A percentile compares a stretch with the other conserved stretches of the same genome.
Conservation (phyloP, 2,113 vertebrate genomes). For the Caloenas nicobarica region DNA sequence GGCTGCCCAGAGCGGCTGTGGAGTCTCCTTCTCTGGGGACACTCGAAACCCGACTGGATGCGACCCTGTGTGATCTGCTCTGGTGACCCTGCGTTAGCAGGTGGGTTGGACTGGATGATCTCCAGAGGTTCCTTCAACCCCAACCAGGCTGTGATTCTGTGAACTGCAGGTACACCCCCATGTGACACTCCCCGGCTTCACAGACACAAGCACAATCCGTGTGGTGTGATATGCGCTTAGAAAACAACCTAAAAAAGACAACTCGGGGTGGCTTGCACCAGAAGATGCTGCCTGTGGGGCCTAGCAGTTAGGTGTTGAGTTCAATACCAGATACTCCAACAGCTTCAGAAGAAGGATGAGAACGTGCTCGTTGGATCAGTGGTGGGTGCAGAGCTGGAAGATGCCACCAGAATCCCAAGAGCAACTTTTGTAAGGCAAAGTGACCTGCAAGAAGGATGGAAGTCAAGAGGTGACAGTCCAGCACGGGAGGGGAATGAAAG, state of each 20-base stretch:
- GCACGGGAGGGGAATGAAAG: neutral
- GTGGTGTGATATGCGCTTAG: neutral
- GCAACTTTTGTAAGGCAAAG: neutral
- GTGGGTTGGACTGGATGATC: too few species aligned
- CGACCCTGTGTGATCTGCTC: too few species aligned
- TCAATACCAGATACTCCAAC: rapidly evolving
- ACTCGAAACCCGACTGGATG: too few species aligned
- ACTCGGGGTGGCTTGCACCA: rapidly evolving
- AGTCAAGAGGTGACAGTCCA: neutral
- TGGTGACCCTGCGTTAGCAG: too few species aligned
- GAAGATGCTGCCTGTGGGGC: rapidly evolving
- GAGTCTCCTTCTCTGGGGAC: too few species aligned
- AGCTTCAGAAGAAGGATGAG: neutral
- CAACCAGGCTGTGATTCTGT: too few species aligned
- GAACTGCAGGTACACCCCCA: neutral
- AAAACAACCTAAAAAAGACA: neutral
- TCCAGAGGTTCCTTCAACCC: too few species aligned
- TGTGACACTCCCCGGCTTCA: rapidly evolving
- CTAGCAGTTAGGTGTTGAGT: rapidly evolving
- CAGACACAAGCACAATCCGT: neutral
- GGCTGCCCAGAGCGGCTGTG: too few species aligned
- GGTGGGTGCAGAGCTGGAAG: neutral
- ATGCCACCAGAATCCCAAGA: neutral
- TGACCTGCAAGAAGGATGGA: neutral
- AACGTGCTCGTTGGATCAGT: rapidly evolving